Evolutionary conservation across 2,113 vertebrate species (phyloP).

Genomic region (Periophthalmodon schlosseri): DNA sequence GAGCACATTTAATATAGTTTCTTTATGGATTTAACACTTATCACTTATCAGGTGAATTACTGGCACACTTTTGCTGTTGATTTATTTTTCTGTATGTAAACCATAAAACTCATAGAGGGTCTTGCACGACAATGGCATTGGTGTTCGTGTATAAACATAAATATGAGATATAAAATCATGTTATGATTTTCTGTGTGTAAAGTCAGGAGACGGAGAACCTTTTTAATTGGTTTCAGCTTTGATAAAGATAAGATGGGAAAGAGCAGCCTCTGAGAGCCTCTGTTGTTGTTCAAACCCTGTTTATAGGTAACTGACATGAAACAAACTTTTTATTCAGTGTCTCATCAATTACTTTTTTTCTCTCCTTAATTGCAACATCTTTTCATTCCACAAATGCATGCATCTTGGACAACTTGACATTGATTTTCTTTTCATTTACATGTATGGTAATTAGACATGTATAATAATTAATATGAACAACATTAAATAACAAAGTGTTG

Average conservation of each 20-base stretch:
- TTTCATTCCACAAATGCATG: not conserved
- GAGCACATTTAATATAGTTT: too few relatives aligned
- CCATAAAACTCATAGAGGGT: not conserved
- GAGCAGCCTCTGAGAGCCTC: not conserved
- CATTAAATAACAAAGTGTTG: not conserved
- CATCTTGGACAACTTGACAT: not conserved
- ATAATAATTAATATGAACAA: not conserved
- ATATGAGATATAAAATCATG: not conserved
- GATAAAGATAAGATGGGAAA: not conserved
- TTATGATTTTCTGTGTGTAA: not conserved
- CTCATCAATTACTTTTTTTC: not conserved
- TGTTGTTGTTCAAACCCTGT: too few relatives aligned
- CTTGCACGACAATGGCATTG: not conserved
- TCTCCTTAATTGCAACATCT: not conserved
- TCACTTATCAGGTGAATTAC: not conserved
- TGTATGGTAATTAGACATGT: conserved; percentile 10
- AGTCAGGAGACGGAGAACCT: not conserved
- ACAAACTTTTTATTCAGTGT: not conserved
- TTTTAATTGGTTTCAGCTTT: not conserved
- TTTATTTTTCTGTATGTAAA: not conserved
- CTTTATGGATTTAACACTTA: too few relatives aligned
- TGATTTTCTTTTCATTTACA: conserved; percentile 2
- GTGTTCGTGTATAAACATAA: not conserved
- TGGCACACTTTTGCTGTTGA: not conserved
- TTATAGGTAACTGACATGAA: not conserved